A percentile compares a stretch with the other conserved stretches of the same genome.
phyloP scores from a whole-genome alignment of 2,113 vertebrate species.

The Puntigrus tetrazona region DNA sequence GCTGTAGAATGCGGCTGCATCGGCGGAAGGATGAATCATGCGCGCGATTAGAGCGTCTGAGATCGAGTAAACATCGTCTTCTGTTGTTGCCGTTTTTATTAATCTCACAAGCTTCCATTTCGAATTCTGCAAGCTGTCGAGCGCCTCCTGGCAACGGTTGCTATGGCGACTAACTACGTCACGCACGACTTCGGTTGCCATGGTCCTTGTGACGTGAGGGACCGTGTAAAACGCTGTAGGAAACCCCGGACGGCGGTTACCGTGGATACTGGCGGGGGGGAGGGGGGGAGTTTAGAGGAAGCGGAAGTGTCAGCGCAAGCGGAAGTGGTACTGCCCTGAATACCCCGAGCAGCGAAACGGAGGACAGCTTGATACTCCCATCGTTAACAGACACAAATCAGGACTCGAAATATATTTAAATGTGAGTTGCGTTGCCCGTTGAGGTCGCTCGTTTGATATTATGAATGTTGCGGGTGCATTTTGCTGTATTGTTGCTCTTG shows the following conservation, averaged over 20 bases:
- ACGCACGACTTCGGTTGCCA: slow-evolving; percentile 71
- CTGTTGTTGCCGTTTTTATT: not conserved
- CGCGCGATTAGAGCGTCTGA: not conserved
- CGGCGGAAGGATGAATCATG: not conserved
- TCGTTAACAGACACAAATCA: slow-evolving; percentile 73
- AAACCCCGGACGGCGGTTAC: slow-evolving; percentile 74
- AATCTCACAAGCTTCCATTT: slow-evolving; percentile 22
- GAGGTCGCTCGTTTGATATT: slow-evolving; percentile 6
- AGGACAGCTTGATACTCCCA: slow-evolving; percentile 77
- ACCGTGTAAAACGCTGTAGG: slow-evolving; percentile 70
- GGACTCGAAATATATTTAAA: slow-evolving; percentile 71
- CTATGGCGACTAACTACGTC: slow-evolving; percentile 74
- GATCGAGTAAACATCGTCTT: not conserved
- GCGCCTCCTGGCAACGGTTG: slow-evolving; percentile 73
- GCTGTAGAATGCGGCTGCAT: not conserved
- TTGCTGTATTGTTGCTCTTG: slow-evolving; percentile 23
- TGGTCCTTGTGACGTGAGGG: slow-evolving; percentile 76
- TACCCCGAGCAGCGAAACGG: slow-evolving; percentile 77
- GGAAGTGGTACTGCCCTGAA: slow-evolving; percentile 85
- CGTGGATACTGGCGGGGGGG: slow-evolving; percentile 72
- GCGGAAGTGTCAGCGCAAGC: slow-evolving; percentile 82
- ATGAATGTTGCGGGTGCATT: slow-evolving; percentile 3
- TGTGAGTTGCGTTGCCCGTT: slow-evolving; percentile 69
- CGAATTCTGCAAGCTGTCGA: slow-evolving; percentile 50
- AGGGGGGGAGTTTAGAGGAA: slow-evolving; percentile 79